Evolutionary conservation across 1,140 invertebrate species (phyloP), one percentile per base, ranked within the genome.

Genomic region (Drosophila albomicans): DNA sequence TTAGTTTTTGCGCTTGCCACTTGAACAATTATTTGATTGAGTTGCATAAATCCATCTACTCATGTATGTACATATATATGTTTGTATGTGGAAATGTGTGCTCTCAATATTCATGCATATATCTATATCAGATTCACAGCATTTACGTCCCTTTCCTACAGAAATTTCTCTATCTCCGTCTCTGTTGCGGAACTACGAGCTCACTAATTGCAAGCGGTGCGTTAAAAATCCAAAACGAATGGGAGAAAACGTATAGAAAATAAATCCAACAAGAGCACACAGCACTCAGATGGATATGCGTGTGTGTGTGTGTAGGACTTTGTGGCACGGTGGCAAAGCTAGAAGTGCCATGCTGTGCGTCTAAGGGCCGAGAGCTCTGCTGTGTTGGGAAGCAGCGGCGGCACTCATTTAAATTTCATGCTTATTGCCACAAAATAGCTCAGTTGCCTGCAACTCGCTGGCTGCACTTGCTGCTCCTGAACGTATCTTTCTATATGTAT

Each of bases 381-480:
- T 1, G 49, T 25, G 35, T 65, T 63, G 70, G 82, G 54, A 62
- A 25, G 51, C 63, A 57, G 70, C 63, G 30, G 51, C 63, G 62
- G 70, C 63, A 79, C 85, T 89, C 86, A 89, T 89, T 89, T 89
- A 89, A 89, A 89, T 89, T 89, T 89, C 86, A 89, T 85, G 81
- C 85, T 89, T 89, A 89, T 90, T 89, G 85, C 85, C 85, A 79
- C 85, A 89, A 89, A 88, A 88, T 88, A 88, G 84, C 85, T 89
- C 81, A 81, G 85, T 85, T 81, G 82, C 79, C 61, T 68, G 74
- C 81, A 69, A 58, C 54, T 58, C 65, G 51, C 16, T 66, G 67
- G 66, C 67, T 79, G 68, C 57, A 68, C 57, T 57, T 70, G 48
- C 63, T 46, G 46, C 51, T 64, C 51, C 54, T 49, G 65, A 32